A percentile compares a stretch with the other conserved stretches of the same genome.
Conservation (phyloP, 2,888 invertebrate genomes). For the Seira musarum region DNA sequence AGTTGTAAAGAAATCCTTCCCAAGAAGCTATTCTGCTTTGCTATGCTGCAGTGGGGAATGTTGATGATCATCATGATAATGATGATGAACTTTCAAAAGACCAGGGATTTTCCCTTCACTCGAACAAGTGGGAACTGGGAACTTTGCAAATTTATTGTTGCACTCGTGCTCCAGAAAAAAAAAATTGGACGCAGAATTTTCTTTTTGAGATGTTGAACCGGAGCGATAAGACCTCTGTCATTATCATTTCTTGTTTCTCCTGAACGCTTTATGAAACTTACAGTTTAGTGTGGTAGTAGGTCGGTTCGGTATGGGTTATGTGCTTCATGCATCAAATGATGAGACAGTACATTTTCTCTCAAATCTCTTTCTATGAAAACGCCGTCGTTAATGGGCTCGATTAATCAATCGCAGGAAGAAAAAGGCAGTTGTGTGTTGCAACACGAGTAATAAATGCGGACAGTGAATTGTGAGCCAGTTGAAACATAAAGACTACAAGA, state of each 20-base stretch:
- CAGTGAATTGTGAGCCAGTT: conserved; percentile 18
- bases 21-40: background rate
- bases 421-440: conserved; percentile 18
- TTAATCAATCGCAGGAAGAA: conserved; percentile 48
- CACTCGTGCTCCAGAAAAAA: background rate
- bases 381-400: conserved; percentile 51
- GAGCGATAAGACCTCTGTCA: background rate
- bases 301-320: background rate
- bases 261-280: background rate
- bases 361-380: conserved; percentile 28
- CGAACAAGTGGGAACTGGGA: conserved; percentile 53
- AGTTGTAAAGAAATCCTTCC: background rate
- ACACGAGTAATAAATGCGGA: conserved; percentile 18
- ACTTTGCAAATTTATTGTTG: conserved; percentile 40
- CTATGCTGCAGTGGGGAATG: conserved; percentile 1
- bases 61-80: background rate
- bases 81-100: conserved; percentile 13
- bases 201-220: background rate
- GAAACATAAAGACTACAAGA: conserved; percentile 21
- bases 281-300: background rate
- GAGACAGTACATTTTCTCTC: background rate
- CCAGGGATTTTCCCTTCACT: conserved; percentile 31
- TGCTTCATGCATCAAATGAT: conserved; percentile 4
- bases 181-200: background rate
- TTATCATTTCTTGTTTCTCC: background rate